A percentile compares a stretch with the other conserved stretches of the same genome.
Evolutionary conservation across 2,888 invertebrate genomes (phyloP).

Genomic region (Zelleria hepariella): DNA sequence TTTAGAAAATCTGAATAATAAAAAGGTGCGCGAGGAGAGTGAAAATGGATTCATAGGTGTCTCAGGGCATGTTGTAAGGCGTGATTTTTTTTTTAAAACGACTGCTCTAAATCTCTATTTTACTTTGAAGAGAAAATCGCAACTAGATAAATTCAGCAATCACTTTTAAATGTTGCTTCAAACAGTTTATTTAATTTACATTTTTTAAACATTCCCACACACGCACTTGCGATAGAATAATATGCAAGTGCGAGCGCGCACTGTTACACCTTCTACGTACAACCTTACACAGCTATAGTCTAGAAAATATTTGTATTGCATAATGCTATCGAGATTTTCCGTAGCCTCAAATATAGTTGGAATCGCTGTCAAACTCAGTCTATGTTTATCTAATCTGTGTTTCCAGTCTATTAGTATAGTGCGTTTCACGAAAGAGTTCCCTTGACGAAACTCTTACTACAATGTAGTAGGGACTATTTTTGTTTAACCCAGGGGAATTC

Average conservation of each 20-base stretch:
- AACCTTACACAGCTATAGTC: neutral
- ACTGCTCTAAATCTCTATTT: neutral
- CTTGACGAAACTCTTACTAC: too few species aligned
- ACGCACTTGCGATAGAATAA: neutral
- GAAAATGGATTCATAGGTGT: constrained; percentile 3
- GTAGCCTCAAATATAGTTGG: too few species aligned
- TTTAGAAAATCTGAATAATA: constrained; percentile 9
- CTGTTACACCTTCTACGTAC: constrained; percentile 5
- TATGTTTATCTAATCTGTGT: too few species aligned
- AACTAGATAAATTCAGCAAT: constrained; percentile 2
- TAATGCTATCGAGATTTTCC: too few species aligned
- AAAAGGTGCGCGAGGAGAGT: constrained; percentile 6
- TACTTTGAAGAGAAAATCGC: constrained; percentile 2
- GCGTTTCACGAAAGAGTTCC: too few species aligned
- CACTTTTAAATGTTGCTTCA: neutral
- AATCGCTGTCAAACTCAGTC: too few species aligned
- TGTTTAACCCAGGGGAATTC: too few species aligned
- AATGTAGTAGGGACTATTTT: too few species aligned
- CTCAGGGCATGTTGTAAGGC: constrained; percentile 6
- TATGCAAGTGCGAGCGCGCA: neutral
- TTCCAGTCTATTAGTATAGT: too few species aligned
- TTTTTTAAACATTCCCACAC: neutral
- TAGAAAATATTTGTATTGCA: too few species aligned
- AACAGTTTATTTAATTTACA: constrained; percentile 1
- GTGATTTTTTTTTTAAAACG: constrained; percentile 2